These are phyloP conservation scores for Lycaena phlaeas DNA, from an alignment of 2,888 invertebrate species.

Conservation along the genomic window DNA sequence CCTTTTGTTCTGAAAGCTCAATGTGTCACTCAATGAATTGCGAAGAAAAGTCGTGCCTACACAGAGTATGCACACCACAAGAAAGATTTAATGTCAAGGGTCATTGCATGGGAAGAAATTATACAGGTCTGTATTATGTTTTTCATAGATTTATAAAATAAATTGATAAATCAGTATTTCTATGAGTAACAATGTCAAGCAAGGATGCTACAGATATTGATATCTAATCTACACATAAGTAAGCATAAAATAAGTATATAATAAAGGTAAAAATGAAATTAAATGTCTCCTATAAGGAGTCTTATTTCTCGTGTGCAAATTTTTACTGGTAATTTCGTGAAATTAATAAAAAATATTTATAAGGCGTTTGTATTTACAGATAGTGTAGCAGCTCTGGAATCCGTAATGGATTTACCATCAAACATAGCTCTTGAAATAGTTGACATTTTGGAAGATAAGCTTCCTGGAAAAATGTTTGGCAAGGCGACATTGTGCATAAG, in stretches of 20 bases:
- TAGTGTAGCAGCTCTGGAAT: constrained; percentile 49
- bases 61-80: constrained; percentile 44
- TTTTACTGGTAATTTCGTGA: too few relatives aligned
- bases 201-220: too few relatives aligned
- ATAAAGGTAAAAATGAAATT: too few relatives aligned
- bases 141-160: constrained; percentile 1
- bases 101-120: constrained; percentile 48
- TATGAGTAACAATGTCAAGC: too few relatives aligned
- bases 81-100: constrained; percentile 50
- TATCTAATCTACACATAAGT: too few relatives aligned
- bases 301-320: too few relatives aligned
- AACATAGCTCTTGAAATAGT: constrained; percentile 53
- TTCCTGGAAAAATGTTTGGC: constrained; percentile 53
- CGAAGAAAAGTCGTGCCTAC: constrained; percentile 41
- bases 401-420: constrained; percentile 56
- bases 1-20: constrained; percentile 51
- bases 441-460: constrained; percentile 54
- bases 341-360: too few relatives aligned
- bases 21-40: constrained; percentile 62
- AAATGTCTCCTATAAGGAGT: too few relatives aligned
- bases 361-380: too few relatives aligned
- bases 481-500: constrained; percentile 55
- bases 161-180: too few relatives aligned
- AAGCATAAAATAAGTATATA: too few relatives aligned
- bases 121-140: constrained; percentile 34